Conservation (phyloP, 2,888 invertebrate species). For the Rugalucina vietnamica region DNA sequence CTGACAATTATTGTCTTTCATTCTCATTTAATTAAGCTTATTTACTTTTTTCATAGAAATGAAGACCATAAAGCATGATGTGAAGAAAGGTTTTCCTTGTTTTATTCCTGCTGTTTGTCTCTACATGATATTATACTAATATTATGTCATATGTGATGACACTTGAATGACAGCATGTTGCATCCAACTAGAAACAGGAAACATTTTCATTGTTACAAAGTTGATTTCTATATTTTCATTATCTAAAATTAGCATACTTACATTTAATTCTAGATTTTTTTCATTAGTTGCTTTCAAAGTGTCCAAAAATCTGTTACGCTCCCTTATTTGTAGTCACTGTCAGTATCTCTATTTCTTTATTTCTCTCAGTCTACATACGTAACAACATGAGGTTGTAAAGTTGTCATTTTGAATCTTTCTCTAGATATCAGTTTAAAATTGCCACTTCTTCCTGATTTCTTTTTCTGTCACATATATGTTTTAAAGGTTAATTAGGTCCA, state of each 20-base stretch:
- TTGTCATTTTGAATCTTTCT: not conserved
- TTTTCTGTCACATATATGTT: not conserved
- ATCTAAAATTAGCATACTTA: no score
- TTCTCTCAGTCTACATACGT: not conserved
- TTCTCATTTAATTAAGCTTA: no score
- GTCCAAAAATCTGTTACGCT: no score
- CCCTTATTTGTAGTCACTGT: no score
- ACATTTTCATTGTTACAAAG: no score
- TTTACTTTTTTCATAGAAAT: no score
- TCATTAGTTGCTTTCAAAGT: no score
- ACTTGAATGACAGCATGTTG: not conserved
- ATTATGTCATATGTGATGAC: not conserved
- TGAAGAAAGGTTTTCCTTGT: not conserved
- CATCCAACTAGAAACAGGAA: not conserved
- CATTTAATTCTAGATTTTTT: no score
- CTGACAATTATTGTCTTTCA: no score
- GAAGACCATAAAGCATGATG: no score
- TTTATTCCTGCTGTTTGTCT: not conserved
- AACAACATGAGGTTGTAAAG: not conserved
- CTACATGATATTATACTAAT: not conserved
- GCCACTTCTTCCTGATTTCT: not conserved
- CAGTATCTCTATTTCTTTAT: not conserved
- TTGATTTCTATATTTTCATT: no score
- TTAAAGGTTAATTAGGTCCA: not conserved
- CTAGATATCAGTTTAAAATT: not conserved